Evolutionary conservation across 1,140 invertebrate species (phyloP), one percentile per base, ranked within the genome.

Genomic region (Acyrthosiphon pisum): DNA sequence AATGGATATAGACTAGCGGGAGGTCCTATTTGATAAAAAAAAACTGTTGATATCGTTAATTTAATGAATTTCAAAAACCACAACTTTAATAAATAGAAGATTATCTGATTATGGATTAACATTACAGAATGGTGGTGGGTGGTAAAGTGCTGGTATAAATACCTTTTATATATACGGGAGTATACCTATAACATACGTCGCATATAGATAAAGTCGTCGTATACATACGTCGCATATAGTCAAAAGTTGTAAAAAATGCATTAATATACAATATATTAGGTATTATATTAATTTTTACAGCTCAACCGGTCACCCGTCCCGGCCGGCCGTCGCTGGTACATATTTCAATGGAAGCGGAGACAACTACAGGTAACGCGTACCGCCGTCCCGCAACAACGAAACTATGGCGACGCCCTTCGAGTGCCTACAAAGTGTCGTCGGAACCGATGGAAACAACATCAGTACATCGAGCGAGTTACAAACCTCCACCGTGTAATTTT

Each of bases 381-480:
- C 68, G 68, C 2, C 41, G 18, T 11, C 68, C 44, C 3, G n/a
- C 18, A 2, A 48, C 26, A 1, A 35, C 20, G 22, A 89, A 37
- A 35, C 48, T 50, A 35, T 89, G 46, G 48, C 87, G 87, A 23
- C n/a, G 22, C 9, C 48, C 46, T n/a, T 2, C 18, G 11, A 37
- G 20, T n/a, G 2, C n/a, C 23, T 83, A 48, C 23, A n/a, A 14
- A 50, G n/a, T 18, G 18, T 81, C 44, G 11, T 9, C 90, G 30
- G 7, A 18, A 7, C 90, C 60, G 4, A 83, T 91, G 68, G 90
- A 91, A 48, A 81, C 90, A 1, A n/a, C 20, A 37, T 46, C 90
- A 22, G 90, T 83, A 26, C 44, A 91, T 30, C 90, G 90, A 14
- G 18, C 37, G 2, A 91, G 90, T 35, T 91, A 91, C 44, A 91